Percentiles rank a stretch among this genome's conserved stretches.
Conservation (phyloP, 2,113 vertebrate genomes). For the Strigops habroptila region DNA sequence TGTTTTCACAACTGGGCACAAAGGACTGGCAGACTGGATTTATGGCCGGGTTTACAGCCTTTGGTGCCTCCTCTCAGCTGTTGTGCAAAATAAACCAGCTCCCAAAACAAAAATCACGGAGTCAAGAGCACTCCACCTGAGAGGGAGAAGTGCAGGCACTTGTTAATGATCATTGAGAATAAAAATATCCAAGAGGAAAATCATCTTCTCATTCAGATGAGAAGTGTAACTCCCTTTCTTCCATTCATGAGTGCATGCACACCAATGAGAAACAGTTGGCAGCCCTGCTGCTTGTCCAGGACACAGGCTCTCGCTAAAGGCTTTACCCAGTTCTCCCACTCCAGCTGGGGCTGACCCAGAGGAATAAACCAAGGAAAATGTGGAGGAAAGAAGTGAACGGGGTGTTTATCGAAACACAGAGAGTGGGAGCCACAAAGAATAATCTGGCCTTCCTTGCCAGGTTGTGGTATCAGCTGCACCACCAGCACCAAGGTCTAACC, state of each 20-base stretch:
- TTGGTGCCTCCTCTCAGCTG: constrained; percentile 19
- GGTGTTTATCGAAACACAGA: background rate
- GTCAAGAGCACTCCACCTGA: background rate
- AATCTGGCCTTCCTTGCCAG: background rate
- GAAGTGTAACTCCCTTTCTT: background rate
- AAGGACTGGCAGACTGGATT: background rate
- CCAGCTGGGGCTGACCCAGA: background rate
- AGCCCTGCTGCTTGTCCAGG: background rate
- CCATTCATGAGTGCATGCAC: background rate
- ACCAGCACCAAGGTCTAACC: background rate
- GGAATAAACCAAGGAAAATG: background rate
- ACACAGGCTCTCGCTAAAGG: background rate
- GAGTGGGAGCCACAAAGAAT: background rate
- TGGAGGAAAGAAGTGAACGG: background rate
- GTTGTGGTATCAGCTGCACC: background rate
- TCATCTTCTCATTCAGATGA: background rate
- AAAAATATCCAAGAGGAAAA: background rate
- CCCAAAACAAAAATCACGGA: background rate
- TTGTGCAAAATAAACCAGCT: background rate
- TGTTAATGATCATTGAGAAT: background rate
- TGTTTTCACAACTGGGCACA: background rate
- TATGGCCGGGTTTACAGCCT: background rate
- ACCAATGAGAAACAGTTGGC: background rate
- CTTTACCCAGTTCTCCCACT: background rate
- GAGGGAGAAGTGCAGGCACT: background rate